Base-by-base conservation (phyloP, 1,140 invertebrate species). In the Tachypleus tridentatus region DNA sequence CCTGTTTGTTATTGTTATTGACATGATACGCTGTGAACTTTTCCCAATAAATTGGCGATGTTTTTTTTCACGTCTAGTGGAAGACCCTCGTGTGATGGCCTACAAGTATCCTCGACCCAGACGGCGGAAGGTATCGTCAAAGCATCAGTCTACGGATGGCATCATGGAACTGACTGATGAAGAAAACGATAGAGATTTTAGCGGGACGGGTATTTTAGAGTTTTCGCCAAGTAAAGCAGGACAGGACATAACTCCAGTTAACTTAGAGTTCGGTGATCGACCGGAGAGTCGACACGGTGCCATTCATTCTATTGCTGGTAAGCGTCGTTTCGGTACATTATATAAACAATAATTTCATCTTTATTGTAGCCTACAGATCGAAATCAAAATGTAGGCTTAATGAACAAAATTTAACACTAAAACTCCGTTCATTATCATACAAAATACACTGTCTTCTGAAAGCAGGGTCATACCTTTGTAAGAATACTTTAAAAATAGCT, bases 151-250 rank as follows among this genome's bases (percentile, higher is more conserved):
- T 0, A 58, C 61, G 5, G 64, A 66, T 57, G 66, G 63, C 11
- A 60, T 64, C 7, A 51, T 60, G 11, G 66, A 60, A 51, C 64
- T 64, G 11, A 67, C 63, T 54, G 64, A 66, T 29, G 68, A 73
- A 47, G 75, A 75, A 54, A 76, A 77, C 51, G 77, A 78, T 7
- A 73, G 68, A 5, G 63, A 69, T 51, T 50, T 57, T 49, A 53
- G 60, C n/a, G 78, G 77, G 7, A 72, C 73, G n/a, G 79, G 78
- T 9, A 79, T 80, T n/a, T 69, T 93, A 49, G 91, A 93, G 74
- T 91, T 93, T 76, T 87, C 86, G 56, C 88, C 91, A 1, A 87
- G 91, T 59, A 93, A 92, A 78, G 90, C 89, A 0, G 90, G 90
- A 5, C 85, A 86, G 73, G 91, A 93, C 75, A 87, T 92, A n/a